Evolutionary conservation across 2,797 vertebrate genomes (phyloP), one percentile per base, ranked within the genome.

Genomic region (Sphaeramia orbicularis): DNA sequence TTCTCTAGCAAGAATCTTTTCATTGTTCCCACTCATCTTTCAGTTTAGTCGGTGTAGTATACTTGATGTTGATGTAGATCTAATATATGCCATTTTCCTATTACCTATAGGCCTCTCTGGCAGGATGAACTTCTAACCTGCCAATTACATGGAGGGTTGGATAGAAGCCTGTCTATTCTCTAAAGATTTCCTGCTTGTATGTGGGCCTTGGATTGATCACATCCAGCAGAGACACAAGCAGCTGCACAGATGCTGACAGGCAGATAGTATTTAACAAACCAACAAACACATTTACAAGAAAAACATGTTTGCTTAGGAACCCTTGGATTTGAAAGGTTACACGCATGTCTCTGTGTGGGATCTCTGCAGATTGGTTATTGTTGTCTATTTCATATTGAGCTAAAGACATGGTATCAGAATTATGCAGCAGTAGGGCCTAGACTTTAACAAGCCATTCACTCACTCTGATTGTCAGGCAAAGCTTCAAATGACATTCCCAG

Each of bases 121-220:
- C 70, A 66, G 64, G 71, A 85, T 80, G 69, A 82, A 86, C 71
- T 79, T 86, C 78, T 78, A 76, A 78, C 73, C 68, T 85, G 82
- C 84, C 83, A 89, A 86, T 90, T 86, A 80, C 32, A 54, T 53
- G 41, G 58, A 53, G 54, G 40, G 15, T 51, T 61, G 64, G 80
- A 84, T 52, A 72, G 74, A 79, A 38, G 45, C 52, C 53, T 78
- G 83, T 77, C 78, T 76, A 21, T 83, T 79, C 70, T 70, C 63
- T 78, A 87, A 87, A 67, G 89, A 90, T 90, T 91, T 90, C 52
- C 80, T 82, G 75, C 65, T 86, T 56, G 65, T 62, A 62, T 67
- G 65, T 40, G 41, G 52, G 14, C 18, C 59, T 74, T 11, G 50
- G 51, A 87, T 90, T 90, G 87, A 91, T 90, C 72, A 64, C 71